These are phyloP conservation scores for Andrena camellia DNA, from an alignment of 2,888 invertebrate genomes.

Conservation along the genomic window DNA sequence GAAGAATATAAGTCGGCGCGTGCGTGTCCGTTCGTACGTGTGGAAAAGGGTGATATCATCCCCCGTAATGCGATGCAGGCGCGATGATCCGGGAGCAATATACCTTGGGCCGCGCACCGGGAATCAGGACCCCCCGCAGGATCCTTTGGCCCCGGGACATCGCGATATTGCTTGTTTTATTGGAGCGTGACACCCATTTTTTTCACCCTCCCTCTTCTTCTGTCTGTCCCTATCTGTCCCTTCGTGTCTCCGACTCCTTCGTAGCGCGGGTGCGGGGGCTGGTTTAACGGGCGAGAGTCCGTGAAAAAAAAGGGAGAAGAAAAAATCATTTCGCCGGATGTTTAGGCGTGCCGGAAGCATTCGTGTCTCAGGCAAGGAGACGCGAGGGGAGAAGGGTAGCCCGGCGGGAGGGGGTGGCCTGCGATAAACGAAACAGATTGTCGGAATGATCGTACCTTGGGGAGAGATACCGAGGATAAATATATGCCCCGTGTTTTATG, in stretches of 20 bases:
- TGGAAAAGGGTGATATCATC: slow-evolving; percentile 82
- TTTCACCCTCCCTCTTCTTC: slow-evolving; percentile 53
- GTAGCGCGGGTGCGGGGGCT: not conserved
- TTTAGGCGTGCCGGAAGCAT: slow-evolving; percentile 63
- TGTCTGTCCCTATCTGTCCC: slow-evolving; percentile 9
- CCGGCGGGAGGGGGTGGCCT: slow-evolving; percentile 15
- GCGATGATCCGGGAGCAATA: slow-evolving; percentile 84
- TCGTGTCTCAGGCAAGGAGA: slow-evolving; percentile 16
- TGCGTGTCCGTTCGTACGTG: slow-evolving; percentile 68
- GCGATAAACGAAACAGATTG: slow-evolving; percentile 72
- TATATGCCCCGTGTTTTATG: slow-evolving; percentile 68
- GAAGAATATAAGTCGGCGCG: slow-evolving; percentile 66
- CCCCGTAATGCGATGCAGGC: slow-evolving; percentile 83
- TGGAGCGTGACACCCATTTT: slow-evolving; percentile 83
- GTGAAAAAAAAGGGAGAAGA: slow-evolving; percentile 22
- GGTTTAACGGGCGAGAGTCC: slow-evolving; percentile 45
- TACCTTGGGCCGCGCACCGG: slow-evolving; percentile 70
- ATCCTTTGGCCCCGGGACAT: slow-evolving; percentile 81
- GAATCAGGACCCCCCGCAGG: slow-evolving; percentile 70
- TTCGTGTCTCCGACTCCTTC: not conserved
- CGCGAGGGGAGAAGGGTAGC: slow-evolving; percentile 37
- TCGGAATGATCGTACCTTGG: slow-evolving; percentile 59
- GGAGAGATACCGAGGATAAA: slow-evolving; percentile 56
- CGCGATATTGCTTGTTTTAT: slow-evolving; percentile 84
- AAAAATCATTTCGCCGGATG: slow-evolving; percentile 69